Evolutionary conservation across 2,113 vertebrate genomes (phyloP).

Genomic region (Hippopotamus amphibius): DNA sequence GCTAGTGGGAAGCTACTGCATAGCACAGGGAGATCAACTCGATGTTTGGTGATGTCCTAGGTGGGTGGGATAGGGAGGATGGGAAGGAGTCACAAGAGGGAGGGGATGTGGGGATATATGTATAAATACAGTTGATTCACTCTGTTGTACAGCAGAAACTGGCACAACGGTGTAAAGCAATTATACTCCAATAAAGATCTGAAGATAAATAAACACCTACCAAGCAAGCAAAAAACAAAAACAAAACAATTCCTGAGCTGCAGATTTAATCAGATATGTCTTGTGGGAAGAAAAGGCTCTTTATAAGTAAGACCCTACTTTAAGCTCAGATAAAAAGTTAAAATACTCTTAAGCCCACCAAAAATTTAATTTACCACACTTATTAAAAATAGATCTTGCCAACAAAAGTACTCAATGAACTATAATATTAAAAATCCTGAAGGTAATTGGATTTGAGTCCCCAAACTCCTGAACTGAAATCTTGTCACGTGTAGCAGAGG

Average conservation of each 20-base stretch:
- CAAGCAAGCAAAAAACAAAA: background rate
- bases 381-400: constrained; percentile 45
- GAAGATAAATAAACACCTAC: background rate
- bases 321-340: constrained; percentile 37
- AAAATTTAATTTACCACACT: constrained; percentile 53
- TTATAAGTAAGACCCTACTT: constrained; percentile 40
- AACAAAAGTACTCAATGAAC: constrained; percentile 47
- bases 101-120: too few relatives aligned
- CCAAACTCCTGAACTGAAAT: constrained; percentile 47
- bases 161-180: too few relatives aligned
- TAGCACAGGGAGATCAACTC: too few relatives aligned
- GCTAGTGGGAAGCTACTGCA: too few relatives aligned
- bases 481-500: constrained; percentile 69
- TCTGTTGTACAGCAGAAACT: too few relatives aligned
- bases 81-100: too few relatives aligned
- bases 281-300: background rate
- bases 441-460: background rate
- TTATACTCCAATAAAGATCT: background rate
- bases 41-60: too few relatives aligned
- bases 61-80: too few relatives aligned
- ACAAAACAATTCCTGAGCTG: constrained; percentile 4
- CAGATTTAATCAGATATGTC: constrained; percentile 9
- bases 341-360: constrained; percentile 36
- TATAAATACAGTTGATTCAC: too few relatives aligned
- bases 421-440: constrained; percentile 46